Evolutionary conservation across 2,113 vertebrate genomes (phyloP).

Genomic region (Plectropomus leopardus): DNA sequence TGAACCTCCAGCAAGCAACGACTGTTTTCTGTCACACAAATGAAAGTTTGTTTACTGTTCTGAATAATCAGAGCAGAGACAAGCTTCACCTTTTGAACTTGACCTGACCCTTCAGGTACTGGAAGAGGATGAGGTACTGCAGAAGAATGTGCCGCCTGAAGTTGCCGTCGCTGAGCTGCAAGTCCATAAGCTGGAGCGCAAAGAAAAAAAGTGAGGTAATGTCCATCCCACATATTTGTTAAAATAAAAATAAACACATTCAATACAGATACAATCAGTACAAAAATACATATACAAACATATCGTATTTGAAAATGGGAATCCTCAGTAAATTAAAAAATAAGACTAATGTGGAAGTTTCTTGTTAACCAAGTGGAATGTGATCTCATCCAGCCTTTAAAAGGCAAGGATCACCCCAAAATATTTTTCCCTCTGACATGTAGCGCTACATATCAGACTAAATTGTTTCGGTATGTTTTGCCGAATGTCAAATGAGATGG

Average conservation of each 20-base stretch:
- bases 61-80: background rate
- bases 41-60: background rate
- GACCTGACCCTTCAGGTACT: slow-evolving; percentile 97
- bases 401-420: no score
- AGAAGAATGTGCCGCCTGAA: slow-evolving; percentile 97
- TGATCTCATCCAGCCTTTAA: no score
- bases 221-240: background rate
- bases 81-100: slow-evolving; percentile 96
- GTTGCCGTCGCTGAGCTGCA: slow-evolving; percentile 98
- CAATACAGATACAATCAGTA: background rate
- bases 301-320: no score
- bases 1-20: background rate
- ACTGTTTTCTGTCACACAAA: background rate
- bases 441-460: no score
- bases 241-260: background rate
- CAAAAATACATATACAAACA: background rate
- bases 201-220: background rate
- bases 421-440: no score
- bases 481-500: no score
- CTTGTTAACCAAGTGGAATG: no score
- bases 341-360: no score
- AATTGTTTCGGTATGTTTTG: no score
- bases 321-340: no score
- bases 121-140: slow-evolving; percentile 98
- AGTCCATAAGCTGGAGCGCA: slow-evolving; percentile 93